These are phyloP conservation scores for Gnathonemus longibarbis DNA, from an alignment of 2,113 vertebrate species.

Conservation along the genomic window DNA sequence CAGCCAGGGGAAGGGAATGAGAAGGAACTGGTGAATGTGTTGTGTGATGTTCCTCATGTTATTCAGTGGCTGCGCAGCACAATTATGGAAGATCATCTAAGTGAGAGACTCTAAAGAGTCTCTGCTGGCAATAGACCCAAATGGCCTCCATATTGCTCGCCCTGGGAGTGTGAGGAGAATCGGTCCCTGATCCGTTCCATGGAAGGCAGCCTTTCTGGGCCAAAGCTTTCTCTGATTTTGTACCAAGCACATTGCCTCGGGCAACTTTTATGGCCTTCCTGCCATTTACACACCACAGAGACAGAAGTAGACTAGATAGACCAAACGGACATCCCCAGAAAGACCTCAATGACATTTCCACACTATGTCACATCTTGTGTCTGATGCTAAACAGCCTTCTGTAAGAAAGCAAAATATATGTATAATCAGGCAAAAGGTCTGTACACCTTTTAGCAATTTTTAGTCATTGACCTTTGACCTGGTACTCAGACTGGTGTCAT, in stretches of 20 bases:
- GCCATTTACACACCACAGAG: neutral
- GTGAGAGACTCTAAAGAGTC: neutral
- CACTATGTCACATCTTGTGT: neutral
- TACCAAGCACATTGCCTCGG: neutral
- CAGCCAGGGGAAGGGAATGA: neutral
- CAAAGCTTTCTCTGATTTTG: neutral
- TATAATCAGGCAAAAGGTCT: neutral
- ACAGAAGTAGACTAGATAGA: neutral
- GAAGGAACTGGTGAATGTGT: neutral
- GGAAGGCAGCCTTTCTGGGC: neutral
- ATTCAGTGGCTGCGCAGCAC: neutral
- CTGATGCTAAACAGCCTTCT: no score
- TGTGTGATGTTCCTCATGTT: neutral
- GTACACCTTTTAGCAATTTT: neutral
- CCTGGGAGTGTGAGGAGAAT: neutral
- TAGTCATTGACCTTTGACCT: neutral
- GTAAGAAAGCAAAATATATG: neutral
- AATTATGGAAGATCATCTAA: neutral
- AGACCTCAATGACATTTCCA: neutral
- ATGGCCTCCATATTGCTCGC: neutral
- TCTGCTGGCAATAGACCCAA: neutral
- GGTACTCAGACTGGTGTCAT: neutral
- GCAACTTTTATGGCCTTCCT: neutral
- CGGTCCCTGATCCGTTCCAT: neutral
- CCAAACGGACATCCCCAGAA: neutral